Evolutionary conservation across 2,888 invertebrate species (phyloP).

Genomic region (Oscheius sp.): DNA sequence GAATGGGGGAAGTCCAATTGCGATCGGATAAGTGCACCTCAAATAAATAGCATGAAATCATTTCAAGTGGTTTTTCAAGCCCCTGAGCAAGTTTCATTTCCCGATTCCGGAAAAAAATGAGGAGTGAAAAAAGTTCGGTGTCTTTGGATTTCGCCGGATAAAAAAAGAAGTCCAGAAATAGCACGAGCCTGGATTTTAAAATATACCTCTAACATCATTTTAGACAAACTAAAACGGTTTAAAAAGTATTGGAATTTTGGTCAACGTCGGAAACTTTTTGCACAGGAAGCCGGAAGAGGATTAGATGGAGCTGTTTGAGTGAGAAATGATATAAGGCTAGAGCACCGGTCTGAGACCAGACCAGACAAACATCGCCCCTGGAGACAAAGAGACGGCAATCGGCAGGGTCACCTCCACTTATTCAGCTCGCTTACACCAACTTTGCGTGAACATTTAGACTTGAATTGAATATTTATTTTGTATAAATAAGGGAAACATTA

Average conservation of each 20-base stretch:
- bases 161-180: no score
- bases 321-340: slow-evolving; percentile 29
- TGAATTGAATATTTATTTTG: slow-evolving; percentile 17
- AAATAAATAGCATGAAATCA: slow-evolving; percentile 32
- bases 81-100: not conserved
- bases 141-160: no score
- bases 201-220: no score
- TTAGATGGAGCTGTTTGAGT: slow-evolving; percentile 13
- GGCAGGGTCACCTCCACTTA: slow-evolving; percentile 32
- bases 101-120: not conserved
- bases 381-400: slow-evolving; percentile 34
- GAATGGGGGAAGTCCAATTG: not conserved
- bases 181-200: no score
- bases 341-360: slow-evolving; percentile 29
- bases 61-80: slow-evolving; percentile 30
- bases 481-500: not conserved
- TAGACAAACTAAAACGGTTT: no score
- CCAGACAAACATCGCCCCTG: slow-evolving; percentile 26
- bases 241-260: no score
- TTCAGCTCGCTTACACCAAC: slow-evolving; percentile 2
- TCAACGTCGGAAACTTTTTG: not conserved
- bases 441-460: not conserved
- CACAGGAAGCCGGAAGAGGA: slow-evolving; percentile 22
- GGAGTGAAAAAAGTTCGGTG: not conserved
- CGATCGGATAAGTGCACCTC: slow-evolving; percentile 7